A percentile compares a stretch with the other conserved stretches of the same genome.
These are phyloP conservation scores for Huso huso DNA, from an alignment of 2,797 vertebrate species.

Conservation along the genomic window DNA sequence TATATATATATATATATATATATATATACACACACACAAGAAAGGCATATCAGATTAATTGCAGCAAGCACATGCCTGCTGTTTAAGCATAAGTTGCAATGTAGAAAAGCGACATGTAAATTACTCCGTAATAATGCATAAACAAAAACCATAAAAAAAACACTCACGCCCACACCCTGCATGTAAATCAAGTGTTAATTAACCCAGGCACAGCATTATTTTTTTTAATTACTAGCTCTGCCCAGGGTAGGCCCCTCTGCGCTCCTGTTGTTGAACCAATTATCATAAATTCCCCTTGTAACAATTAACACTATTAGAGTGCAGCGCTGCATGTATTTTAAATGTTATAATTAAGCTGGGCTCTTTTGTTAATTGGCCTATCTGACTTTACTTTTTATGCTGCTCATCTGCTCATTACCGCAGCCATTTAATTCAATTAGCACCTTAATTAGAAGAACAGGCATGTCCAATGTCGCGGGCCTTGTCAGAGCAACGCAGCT, in stretches of 20 bases:
- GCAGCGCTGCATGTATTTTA: slow-evolving; percentile 80
- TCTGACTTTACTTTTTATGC: slow-evolving; percentile 98
- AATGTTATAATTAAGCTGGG: slow-evolving; percentile 97
- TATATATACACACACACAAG: too few species aligned
- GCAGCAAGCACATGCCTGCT: not conserved
- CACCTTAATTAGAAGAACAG: slow-evolving; percentile 96
- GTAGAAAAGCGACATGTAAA: not conserved
- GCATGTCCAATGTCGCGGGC: slow-evolving; percentile 83
- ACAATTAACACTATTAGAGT: slow-evolving; percentile 93
- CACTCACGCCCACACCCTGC: slow-evolving; percentile 32
- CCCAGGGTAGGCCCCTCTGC: slow-evolving; percentile 50
- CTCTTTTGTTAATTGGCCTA: slow-evolving; percentile 98
- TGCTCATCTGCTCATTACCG: slow-evolving; percentile 88
- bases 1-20: too few species aligned
- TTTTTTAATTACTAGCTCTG: slow-evolving; percentile 66
- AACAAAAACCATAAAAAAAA: slow-evolving; percentile 27
- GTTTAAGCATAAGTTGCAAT: not conserved
- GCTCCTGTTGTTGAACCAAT: slow-evolving; percentile 85
- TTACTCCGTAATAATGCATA: slow-evolving; percentile 17
- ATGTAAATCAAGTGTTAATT: slow-evolving; percentile 77
- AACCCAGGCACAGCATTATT: slow-evolving; percentile 59
- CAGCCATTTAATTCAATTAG: slow-evolving; percentile 99
- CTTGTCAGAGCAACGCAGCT: slow-evolving; percentile 69
- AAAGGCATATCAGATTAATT: too few species aligned
- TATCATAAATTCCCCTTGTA: slow-evolving; percentile 92